Percentiles rank a stretch among this genome's conserved stretches.
These are phyloP conservation scores for Chionomys nivalis DNA, from an alignment of 2,113 vertebrate species.

Conservation along the genomic window DNA sequence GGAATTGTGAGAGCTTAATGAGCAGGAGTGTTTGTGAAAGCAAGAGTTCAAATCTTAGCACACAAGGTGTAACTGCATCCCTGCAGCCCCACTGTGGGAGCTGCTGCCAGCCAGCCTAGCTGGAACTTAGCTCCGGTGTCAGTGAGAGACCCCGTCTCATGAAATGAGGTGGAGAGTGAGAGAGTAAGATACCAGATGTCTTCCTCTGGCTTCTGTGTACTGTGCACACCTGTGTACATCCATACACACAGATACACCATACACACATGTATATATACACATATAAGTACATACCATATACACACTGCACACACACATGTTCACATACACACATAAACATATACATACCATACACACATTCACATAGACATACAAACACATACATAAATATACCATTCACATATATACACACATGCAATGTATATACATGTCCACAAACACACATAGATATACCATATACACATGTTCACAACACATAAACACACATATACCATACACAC, in stretches of 20 bases:
- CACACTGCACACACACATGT: too few relatives aligned
- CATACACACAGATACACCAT: neutral
- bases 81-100: neutral
- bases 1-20: neutral
- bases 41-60: neutral
- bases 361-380: neutral
- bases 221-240: too few relatives aligned
- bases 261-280: neutral
- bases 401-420: too few relatives aligned
- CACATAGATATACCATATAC: neutral
- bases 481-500: neutral
- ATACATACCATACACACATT: neutral
- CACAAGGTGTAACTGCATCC: neutral
- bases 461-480: neutral
- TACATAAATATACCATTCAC: neutral
- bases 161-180: neutral
- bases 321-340: neutral
- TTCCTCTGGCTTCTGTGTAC: neutral
- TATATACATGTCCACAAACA: too few relatives aligned
- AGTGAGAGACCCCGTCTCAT: neutral
- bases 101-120: neutral
- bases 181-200: neutral
- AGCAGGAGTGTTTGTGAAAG: neutral
- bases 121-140: neutral
- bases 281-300: neutral